These are phyloP conservation scores for Callipepla squamata DNA, from an alignment of 2,113 vertebrate species.

Conservation along the genomic window DNA sequence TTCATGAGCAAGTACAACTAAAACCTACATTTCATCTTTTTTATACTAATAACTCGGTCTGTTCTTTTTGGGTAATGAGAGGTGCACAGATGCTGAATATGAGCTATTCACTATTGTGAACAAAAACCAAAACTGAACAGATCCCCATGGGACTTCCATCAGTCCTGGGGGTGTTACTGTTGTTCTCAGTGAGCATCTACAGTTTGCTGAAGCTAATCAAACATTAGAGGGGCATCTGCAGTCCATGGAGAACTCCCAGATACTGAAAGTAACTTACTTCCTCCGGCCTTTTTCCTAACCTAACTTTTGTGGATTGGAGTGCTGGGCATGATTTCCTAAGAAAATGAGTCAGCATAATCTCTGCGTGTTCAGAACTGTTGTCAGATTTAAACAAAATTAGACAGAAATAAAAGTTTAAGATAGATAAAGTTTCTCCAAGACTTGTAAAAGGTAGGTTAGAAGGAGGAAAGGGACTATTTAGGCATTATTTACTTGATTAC, in stretches of 20 bases:
- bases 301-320: not conserved
- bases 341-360: not conserved
- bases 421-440: not conserved
- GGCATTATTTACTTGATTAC: not conserved
- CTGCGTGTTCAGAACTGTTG: not conserved
- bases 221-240: not conserved
- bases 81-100: not conserved
- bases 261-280: not conserved
- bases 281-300: not conserved
- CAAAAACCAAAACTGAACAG: not conserved
- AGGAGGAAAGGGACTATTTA: not conserved
- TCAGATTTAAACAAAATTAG: conserved; percentile 21
- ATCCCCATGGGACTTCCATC: not conserved
- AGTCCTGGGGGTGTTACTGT: not conserved
- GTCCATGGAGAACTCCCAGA: not conserved
- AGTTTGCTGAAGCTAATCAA: not conserved
- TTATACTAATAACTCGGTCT: not conserved
- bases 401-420: not conserved
- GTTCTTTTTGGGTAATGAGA: not conserved
- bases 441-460: not conserved
- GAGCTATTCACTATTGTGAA: not conserved
- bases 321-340: not conserved
- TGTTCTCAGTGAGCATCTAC: not conserved
- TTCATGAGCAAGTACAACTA: not conserved
- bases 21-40: not conserved